Base-by-base conservation (phyloP, 1,140 invertebrate genomes). In the Orius insidiosus region DNA sequence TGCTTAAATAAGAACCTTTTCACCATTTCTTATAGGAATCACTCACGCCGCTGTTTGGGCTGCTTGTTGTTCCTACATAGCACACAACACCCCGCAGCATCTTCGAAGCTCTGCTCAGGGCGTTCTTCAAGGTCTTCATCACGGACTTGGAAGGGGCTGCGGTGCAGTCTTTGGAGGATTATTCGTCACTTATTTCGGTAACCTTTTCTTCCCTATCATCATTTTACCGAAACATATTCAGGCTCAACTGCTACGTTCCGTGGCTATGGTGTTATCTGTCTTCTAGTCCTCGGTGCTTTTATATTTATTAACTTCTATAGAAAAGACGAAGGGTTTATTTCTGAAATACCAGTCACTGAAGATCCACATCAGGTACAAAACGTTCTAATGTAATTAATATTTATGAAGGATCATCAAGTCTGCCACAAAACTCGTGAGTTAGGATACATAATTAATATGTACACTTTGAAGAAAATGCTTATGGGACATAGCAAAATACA, bases 31-130 rank as follows among this genome's bases (percentile, higher is more conserved):
- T 5, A 33, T 63, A 80, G 92, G 94, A 37, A 83, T 98, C 38
- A 97, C 93, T 2, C 93, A 98, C 64, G 93, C 93, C 4, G 85
- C 92, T 4, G 90, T 96, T 32, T 98, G 94, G 93, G 92, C 93
- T 0, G 89, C 93, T 10, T 94, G 89, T 56, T 95, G 89, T 63
- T 96, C 90, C 2, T 98, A 97, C 63, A 87, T 98, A 55, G 85
- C 89, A 4, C 89, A 95, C 60, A 88, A 90, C 54, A 89, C 92
- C 7, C 89, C 90, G 7, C 73, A 77, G 16, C 78, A 89, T 50
- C 66, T 95, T 34, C 72, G 89, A 45, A 79, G 83, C 3, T 92
- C 86, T 5, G 86, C 90, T 3, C 93, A 97, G 63, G 87, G 88
- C 3, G 89, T 98, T 37, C 71, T 98, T 11, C 90, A 96, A 64